Percentiles rank a stretch among this genome's conserved stretches.
Evolutionary conservation across 2,888 invertebrate genomes (phyloP).

Genomic region (Rotaria socialis): DNA sequence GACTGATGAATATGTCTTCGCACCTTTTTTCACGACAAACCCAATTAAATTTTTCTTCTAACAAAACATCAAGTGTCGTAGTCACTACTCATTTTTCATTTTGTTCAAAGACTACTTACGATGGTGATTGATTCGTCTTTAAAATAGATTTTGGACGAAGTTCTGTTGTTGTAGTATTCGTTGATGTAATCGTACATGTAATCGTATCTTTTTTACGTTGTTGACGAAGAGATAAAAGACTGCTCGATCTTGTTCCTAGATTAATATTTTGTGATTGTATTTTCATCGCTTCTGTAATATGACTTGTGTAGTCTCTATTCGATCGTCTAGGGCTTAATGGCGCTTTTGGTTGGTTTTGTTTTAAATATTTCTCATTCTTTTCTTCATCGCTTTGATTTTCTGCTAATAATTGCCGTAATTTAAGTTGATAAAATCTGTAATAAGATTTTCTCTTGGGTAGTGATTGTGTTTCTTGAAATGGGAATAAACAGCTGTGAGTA

Average conservation of each 20-base stretch:
- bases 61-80: too few species aligned
- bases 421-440: slow-evolving; percentile 8
- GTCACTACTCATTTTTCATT: too few species aligned
- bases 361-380: neutral
- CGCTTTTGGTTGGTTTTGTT: neutral
- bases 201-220: neutral
- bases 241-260: neutral
- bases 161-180: neutral
- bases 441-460: neutral
- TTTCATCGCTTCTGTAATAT: neutral
- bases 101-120: neutral
- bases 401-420: neutral
- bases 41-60: too few species aligned
- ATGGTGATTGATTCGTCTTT: neutral
- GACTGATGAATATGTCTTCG: too few species aligned
- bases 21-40: too few species aligned
- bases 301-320: neutral
- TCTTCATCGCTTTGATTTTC: neutral
- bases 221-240: neutral
- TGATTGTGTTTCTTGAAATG: neutral
- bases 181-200: neutral
- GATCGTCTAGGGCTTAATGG: neutral
- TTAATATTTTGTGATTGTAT: neutral
- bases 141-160: neutral
- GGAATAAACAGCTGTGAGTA: neutral